These are phyloP conservation scores for Scaptomyza graminum DNA, from an alignment of 1,140 invertebrate genomes.

Conservation along the genomic window DNA sequence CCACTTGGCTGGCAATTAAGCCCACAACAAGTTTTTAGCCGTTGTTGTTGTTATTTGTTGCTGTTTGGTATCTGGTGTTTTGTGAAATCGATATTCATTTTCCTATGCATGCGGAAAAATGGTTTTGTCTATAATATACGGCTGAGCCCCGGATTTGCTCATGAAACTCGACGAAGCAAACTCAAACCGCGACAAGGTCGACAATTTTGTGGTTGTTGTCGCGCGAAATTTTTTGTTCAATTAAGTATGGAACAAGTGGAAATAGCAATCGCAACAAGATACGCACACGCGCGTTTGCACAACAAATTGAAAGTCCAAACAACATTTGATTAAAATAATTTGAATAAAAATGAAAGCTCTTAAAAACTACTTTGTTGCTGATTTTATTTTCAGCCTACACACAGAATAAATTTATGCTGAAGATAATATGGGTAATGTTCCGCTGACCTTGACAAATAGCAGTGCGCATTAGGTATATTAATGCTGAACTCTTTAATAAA, in stretches of 20 bases:
- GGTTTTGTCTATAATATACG: slow-evolving; percentile 54
- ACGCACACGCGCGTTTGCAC: slow-evolving; percentile 3
- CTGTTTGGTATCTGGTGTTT: slow-evolving; percentile 1
- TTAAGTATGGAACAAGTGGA: slow-evolving; percentile 40
- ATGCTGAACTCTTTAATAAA: not conserved
- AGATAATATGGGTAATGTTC: slow-evolving; percentile 6
- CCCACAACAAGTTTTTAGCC: slow-evolving; percentile 51
- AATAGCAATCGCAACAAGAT: slow-evolving; percentile 31
- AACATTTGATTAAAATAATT: slow-evolving; percentile 31
- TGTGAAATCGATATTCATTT: slow-evolving; percentile 78
- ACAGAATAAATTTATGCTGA: slow-evolving; percentile 7
- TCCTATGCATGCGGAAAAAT: slow-evolving; percentile 62
- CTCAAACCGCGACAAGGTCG: slow-evolving; percentile 65
- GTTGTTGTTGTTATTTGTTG: slow-evolving; percentile 10
- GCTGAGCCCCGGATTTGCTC: slow-evolving; percentile 1
- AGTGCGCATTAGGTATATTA: slow-evolving; percentile 1
- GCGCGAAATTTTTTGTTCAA: slow-evolving; percentile 51
- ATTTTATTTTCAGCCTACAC: slow-evolving; percentile 29
- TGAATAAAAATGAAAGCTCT: slow-evolving; percentile 49
- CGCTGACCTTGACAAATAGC: slow-evolving; percentile 22
- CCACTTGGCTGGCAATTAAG: slow-evolving; percentile 61
- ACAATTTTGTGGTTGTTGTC: slow-evolving; percentile 32
- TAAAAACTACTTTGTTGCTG: slow-evolving; percentile 52
- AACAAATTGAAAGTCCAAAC: slow-evolving; percentile 45
- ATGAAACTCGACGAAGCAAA: slow-evolving; percentile 12